These are phyloP conservation scores for Drosophila arizonae DNA, from an alignment of 1,140 invertebrate genomes.

Conservation along the genomic window DNA sequence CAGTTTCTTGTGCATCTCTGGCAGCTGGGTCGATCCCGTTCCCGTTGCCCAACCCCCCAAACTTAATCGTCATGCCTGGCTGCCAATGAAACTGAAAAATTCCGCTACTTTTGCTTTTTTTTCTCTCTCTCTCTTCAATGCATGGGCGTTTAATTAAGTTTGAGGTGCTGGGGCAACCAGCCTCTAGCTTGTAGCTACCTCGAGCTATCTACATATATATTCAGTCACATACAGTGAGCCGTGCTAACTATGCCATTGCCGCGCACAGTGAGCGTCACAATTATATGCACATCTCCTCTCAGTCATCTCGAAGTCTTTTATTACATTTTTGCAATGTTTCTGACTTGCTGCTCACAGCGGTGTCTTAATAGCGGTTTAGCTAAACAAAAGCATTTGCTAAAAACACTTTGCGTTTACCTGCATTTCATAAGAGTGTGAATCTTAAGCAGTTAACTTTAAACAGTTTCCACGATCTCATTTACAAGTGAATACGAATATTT, in stretches of 20 bases:
- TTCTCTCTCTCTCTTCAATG: constrained; percentile 9
- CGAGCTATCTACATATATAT: constrained; percentile 1
- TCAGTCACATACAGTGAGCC: constrained; percentile 8
- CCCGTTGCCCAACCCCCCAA: not conserved
- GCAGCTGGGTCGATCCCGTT: constrained; percentile 13
- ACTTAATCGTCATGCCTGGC: constrained; percentile 39
- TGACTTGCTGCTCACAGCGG: constrained; percentile 6
- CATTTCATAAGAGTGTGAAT: constrained; percentile 10
- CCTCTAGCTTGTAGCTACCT: constrained; percentile 22
- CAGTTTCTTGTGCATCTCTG: constrained; percentile 22
- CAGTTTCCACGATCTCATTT: constrained; percentile 8
- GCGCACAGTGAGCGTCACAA: constrained; percentile 60
- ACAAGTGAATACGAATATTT: not conserved
- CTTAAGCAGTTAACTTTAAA: not conserved
- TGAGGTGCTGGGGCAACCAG: constrained; percentile 33
- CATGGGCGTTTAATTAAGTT: constrained; percentile 61
- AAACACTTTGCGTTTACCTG: not conserved
- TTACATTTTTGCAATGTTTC: constrained; percentile 28
- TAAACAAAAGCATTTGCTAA: not conserved
- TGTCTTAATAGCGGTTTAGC: not conserved
- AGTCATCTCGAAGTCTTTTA: constrained; percentile 32
- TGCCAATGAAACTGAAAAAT: constrained; percentile 73
- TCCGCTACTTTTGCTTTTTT: constrained; percentile 76
- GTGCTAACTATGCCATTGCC: constrained; percentile 57
- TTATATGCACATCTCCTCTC: constrained; percentile 21